Base-by-base conservation (phyloP, 2,113 vertebrate species). In the Plectropomus leopardus region DNA sequence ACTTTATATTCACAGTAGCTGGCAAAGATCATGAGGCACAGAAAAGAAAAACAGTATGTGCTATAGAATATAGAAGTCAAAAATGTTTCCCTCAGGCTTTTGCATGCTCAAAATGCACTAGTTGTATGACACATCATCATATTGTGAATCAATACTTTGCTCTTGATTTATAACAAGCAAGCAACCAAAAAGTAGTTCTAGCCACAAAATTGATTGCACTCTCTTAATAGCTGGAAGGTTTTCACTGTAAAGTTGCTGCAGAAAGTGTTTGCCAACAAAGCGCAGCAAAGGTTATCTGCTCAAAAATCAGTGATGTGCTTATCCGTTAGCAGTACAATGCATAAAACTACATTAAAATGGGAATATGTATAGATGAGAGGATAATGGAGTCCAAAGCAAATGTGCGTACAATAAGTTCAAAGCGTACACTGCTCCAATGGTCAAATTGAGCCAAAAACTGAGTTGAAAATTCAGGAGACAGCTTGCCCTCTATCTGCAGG, bases 91-190 rank as follows among this genome's bases (percentile, higher is more conserved):
- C 53, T 32, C 14, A 50, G 57, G 69, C 47, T 32, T 68, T 55
- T 34, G 11, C 30, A 42, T 66, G 30, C 50, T 67, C 68, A 23
- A 76, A n/a, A 63, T 87, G 17, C 24, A 44, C 30, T 21, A 5
- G 4, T 32, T 58, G 21, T 66, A 32, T n/a, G 36, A 74, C 26
- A 74, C 21, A 19, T 51, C 54, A 55, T 63, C 69, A 64, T 45
- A 40, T 11, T 21, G 24, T 45, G 7, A 72, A 83, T 79, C 59
- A 14, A 79, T 76, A 53, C 42, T 69, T 53, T 75, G 9, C 44
- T 24, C 34, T 76, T 57, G 24, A 57, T 67, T 73, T 36, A 34
- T 57, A 61, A 51, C 1, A 16, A 76, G n/a, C n/a, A n/a, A 68
- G 32, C 13, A 36, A 83, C 17, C 19, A 21, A 61, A 66, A 26